Evolutionary conservation across 1,140 invertebrate genomes (phyloP).

Genomic region (Homalodisca vitripennis): DNA sequence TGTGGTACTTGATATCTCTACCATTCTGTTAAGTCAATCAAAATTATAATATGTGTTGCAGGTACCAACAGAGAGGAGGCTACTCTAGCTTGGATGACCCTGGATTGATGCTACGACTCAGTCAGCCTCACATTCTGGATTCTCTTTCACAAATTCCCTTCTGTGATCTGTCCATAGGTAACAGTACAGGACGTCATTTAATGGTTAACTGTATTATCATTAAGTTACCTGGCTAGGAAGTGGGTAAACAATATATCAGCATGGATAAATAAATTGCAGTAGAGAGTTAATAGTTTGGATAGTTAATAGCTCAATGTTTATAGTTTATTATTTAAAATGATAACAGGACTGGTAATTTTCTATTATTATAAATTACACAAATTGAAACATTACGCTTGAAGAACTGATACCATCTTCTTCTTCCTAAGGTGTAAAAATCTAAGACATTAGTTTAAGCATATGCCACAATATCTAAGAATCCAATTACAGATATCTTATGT

Average conservation of each 20-base stretch:
- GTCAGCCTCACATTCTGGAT: slow-evolving; percentile 69
- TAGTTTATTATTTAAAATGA: background rate
- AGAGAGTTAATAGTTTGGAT: background rate
- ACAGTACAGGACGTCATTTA: too few relatives aligned
- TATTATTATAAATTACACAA: too few relatives aligned
- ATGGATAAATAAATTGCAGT: too few relatives aligned
- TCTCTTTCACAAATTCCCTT: slow-evolving; percentile 64
- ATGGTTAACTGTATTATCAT: too few relatives aligned
- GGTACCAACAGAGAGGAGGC: slow-evolving; percentile 63
- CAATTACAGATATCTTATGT: too few relatives aligned
- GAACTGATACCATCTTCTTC: too few relatives aligned
- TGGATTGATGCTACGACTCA: slow-evolving; percentile 71
- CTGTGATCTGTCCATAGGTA: slow-evolving; percentile 69
- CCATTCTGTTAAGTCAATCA: too few relatives aligned
- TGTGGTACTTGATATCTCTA: too few relatives aligned
- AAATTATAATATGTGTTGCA: slow-evolving; percentile 21
- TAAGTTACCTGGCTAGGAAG: slow-evolving; percentile 44
- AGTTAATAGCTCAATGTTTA: background rate
- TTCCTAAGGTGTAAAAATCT: too few relatives aligned
- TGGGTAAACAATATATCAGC: slow-evolving; percentile 1
- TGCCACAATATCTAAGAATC: too few relatives aligned
- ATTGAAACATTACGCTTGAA: too few relatives aligned
- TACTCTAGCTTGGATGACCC: slow-evolving; percentile 84
- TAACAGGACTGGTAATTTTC: background rate
- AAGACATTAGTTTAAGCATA: too few relatives aligned